Base-by-base conservation (phyloP, 1,140 invertebrate genomes). In the Drosophila ironensis region DNA sequence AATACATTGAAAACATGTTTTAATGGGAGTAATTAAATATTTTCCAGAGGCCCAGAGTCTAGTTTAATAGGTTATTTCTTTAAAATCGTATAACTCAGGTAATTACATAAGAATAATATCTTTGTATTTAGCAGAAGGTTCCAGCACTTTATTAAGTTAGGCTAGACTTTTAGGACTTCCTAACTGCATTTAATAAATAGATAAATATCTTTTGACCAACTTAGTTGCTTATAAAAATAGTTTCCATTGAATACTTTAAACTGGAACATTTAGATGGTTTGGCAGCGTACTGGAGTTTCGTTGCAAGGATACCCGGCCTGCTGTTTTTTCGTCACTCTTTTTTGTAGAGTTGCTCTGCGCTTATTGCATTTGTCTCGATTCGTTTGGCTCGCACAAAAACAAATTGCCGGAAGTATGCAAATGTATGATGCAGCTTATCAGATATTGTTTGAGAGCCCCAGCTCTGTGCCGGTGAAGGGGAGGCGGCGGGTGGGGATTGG, bases 291-390 rank as follows among this genome's bases (percentile, higher is more conserved):
- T 11, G 11, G 4, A 24, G 6, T 14, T 35, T 57, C 20, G 56
- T 17, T 35, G 56, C 8, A 11, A 11, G 11, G 17, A 6, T 3
- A 16, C 14, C 14, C 33, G 12, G 11, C 38, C 20, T 0, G n/a
- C 14, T 44, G 20, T 52, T 33, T 41, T 60, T 45, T 11, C 28
- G 17, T 28, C 20, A 19, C 19, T 6, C 12, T 41, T 42, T 42
- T 37, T 54, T 54, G 45, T 40, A 30, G 11, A 38, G 40, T 52
- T 63, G 35, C 22, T 63, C 42, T 74, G 48, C 74, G 70, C 78
- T 84, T 84, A 84, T 86, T 84, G 78, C 78, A 84, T 84, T 84
- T 84, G 80, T 74, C 78, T 84, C 80, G 78, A 86, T 84, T 86
- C 80, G 80, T 84, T 84, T 84, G 74, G 64, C 46, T 57, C 80